Base-by-base conservation (phyloP, 2,113 vertebrate species). In the Geococcyx californianus region DNA sequence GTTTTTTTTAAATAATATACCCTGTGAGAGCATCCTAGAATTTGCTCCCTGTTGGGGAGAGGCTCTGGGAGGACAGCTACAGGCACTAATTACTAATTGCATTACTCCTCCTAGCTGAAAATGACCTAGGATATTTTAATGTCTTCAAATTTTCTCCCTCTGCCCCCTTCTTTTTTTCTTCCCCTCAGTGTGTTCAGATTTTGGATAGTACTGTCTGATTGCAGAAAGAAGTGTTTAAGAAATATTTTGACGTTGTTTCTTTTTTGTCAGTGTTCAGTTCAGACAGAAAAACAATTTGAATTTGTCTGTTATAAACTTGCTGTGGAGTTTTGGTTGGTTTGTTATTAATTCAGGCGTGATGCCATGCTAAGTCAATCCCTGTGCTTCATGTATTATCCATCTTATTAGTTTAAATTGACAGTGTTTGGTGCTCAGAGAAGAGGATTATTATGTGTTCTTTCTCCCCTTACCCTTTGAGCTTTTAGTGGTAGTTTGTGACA, bases 161-260 rank as follows among this genome's bases (percentile, higher is more conserved):
- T 72, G 10, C 7, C 19, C 14, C 14, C 3, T 40, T 23, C 15
- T 34, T 8, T 17, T 18, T 8, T 23, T 9, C 16, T 33, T 44
- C 11, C 4, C 1, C 2, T 8, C 9, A 5, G 0, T 20, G 8
- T 18, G 17, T 79, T 16, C 40, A 60, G 26, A 11, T 74, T 70
- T 77, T 81, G 33, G 7, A 33, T 45, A 62, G 24, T 47, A n/a
- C 60, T 66, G 16, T 49, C 47, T 85, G 7, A 44, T 73, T 73
- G 38, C n/a, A 54, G 31, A 83, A 89, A 42, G n/a, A 60, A 1
- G 1, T 34, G 9, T n/a, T 82, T 49, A 73, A 31, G 34, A 93
- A 87, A 29, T 76, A 45, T 34, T 88, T 88, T 62, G 17, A 51
- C 13, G 6, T 47, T 36, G 3, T 54, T 88, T 79, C 10, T 6